Evolutionary conservation across 2,113 vertebrate genomes (phyloP).

Genomic region (Rousettus leschenaultii): DNA sequence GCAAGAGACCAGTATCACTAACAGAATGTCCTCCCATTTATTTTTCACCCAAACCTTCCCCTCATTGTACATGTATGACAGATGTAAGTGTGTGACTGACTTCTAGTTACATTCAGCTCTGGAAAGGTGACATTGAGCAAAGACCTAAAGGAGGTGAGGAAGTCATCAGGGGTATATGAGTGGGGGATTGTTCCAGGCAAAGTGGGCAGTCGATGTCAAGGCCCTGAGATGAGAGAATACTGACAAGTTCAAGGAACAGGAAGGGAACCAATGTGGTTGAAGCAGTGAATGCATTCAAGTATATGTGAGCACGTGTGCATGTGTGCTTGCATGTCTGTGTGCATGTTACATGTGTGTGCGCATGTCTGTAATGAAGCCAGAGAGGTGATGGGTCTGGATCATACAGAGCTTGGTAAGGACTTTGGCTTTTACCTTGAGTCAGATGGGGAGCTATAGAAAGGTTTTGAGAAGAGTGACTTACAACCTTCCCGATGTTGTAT

Average conservation of each 20-base stretch:
- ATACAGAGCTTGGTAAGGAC: background rate
- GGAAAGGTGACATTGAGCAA: background rate
- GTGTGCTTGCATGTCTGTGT: background rate
- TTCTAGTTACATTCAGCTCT: background rate
- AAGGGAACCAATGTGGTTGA: background rate
- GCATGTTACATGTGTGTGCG: background rate
- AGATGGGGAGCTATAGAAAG: background rate
- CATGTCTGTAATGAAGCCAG: background rate
- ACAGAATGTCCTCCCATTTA: background rate
- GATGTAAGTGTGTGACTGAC: background rate
- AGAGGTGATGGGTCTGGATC: background rate
- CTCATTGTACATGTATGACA: background rate
- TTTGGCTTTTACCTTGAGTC: background rate
- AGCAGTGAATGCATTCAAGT: background rate
- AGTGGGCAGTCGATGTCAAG: background rate
- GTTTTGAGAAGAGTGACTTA: background rate
- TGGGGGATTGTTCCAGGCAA: background rate
- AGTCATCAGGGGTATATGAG: background rate
- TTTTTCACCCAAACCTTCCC: background rate
- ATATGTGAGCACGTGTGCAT: background rate
- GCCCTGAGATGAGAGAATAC: background rate
- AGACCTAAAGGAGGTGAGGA: background rate
- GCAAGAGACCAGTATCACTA: background rate
- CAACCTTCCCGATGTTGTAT: background rate
- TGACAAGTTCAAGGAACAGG: background rate